These are phyloP conservation scores for Phania funesta DNA, from an alignment of 2,888 invertebrate species.

Conservation along the genomic window DNA sequence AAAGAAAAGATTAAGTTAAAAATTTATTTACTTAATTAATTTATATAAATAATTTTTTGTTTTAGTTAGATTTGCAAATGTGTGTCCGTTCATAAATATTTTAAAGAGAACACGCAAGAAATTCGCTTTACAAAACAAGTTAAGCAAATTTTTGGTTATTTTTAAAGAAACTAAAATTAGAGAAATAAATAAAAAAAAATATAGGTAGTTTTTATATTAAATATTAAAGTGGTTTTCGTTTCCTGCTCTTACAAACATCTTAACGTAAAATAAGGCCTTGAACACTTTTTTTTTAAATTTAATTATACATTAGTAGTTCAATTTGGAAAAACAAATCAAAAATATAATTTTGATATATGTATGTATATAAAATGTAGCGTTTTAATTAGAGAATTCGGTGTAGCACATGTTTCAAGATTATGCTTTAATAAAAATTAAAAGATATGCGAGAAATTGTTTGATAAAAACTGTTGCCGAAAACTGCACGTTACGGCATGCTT, in stretches of 20 bases:
- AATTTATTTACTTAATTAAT: conserved; percentile 54
- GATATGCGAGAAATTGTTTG: conserved; percentile 40
- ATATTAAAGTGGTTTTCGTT: conserved; percentile 42
- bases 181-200: conserved; percentile 57
- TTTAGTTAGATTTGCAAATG: conserved; percentile 55
- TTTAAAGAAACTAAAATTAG: conserved; percentile 47
- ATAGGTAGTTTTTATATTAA: conserved; percentile 47
- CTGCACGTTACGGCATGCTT: conserved; percentile 17
- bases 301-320: neutral
- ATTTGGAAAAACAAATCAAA: conserved; percentile 21
- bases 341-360: neutral
- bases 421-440: conserved; percentile 42
- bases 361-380: conserved; percentile 55
- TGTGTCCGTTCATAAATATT: conserved; percentile 53
- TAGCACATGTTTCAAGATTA: conserved; percentile 26
- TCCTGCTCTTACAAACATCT: conserved; percentile 32
- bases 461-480: conserved; percentile 28
- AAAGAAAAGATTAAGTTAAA: conserved; percentile 41
- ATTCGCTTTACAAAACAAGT: conserved; percentile 45
- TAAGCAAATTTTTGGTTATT: conserved; percentile 47
- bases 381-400: conserved; percentile 24
- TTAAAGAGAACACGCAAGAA: conserved; percentile 53
- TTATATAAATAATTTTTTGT: conserved; percentile 54
- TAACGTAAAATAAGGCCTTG: conserved; percentile 57
- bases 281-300: conserved; percentile 26